Percentiles rank a stretch among this genome's conserved stretches.
These are phyloP conservation scores for Lepeophtheirus nordmannii DNA, from an alignment of 2,888 invertebrate genomes.

Conservation along the genomic window DNA sequence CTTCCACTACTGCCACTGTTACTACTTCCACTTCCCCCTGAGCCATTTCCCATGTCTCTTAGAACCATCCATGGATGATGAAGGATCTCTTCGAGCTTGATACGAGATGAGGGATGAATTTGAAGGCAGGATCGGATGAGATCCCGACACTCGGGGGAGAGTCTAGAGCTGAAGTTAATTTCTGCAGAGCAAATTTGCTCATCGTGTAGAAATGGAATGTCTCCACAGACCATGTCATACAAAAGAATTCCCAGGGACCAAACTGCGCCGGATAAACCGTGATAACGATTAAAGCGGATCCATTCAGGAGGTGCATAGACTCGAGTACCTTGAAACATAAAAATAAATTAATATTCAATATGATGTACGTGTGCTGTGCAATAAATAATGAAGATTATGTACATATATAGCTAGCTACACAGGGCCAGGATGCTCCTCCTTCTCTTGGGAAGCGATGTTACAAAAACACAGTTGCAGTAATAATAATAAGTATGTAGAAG, in stretches of 20 bases:
- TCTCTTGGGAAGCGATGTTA: too few species aligned
- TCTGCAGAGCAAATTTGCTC: conserved; percentile 34
- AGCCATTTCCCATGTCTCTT: background rate
- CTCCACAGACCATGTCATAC: conserved; percentile 42
- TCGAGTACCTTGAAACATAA: conserved; percentile 37
- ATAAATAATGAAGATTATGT: background rate
- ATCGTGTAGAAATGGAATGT: conserved; percentile 42
- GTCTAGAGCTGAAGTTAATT: conserved; percentile 28
- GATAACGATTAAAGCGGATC: conserved; percentile 37
- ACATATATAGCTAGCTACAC: too few species aligned
- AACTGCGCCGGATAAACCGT: conserved; percentile 38
- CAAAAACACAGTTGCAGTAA: too few species aligned
- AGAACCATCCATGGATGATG: conserved; percentile 36
- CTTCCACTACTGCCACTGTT: background rate
- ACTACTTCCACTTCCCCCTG: background rate
- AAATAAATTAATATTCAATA: conserved; percentile 17
- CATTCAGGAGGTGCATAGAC: conserved; percentile 44
- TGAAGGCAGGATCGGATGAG: conserved; percentile 36
- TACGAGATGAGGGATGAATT: conserved; percentile 34
- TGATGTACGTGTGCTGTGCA: background rate
- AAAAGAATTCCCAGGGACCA: conserved; percentile 42
- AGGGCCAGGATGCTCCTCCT: too few species aligned
- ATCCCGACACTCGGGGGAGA: conserved; percentile 35
- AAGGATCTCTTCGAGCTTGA: conserved; percentile 35
- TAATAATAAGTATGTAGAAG: too few species aligned